phyloP scores from a whole-genome alignment of 2,888 invertebrate species.

The Trilocha varians region DNA sequence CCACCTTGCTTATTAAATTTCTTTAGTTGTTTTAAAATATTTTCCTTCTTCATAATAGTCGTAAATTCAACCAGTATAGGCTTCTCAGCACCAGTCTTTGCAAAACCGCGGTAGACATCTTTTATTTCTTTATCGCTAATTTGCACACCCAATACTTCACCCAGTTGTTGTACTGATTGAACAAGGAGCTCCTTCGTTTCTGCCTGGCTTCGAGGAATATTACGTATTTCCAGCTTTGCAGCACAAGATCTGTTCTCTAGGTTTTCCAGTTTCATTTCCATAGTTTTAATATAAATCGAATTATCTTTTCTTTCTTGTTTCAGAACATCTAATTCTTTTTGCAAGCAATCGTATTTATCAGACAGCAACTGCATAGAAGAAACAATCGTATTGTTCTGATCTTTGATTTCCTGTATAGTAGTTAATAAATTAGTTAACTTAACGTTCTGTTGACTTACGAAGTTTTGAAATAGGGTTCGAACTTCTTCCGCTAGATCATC shows the following conservation, averaged over 20 bases:
- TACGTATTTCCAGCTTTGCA: not conserved
- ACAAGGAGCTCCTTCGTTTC: not conserved
- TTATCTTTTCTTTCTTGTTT: no score
- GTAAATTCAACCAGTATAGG: not conserved
- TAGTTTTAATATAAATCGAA: not conserved
- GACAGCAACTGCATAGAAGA: not conserved
- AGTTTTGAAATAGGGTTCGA: not conserved
- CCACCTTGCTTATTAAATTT: not conserved
- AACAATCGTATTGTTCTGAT: not conserved
- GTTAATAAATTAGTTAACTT: not conserved
- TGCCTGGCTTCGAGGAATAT: not conserved
- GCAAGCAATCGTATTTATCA: no score
- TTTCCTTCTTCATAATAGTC: not conserved
- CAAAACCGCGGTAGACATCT: no score
- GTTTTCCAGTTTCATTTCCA: not conserved
- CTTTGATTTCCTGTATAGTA: not conserved
- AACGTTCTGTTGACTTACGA: not conserved
- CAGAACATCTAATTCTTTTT: no score
- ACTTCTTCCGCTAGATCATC: no score
- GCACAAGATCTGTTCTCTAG: not conserved
- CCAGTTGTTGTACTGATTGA: no score
- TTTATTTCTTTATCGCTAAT: no score
- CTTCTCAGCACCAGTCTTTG: not conserved
- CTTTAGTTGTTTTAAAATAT: not conserved
- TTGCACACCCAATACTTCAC: no score